These are phyloP conservation scores for Oxystoma pomonae DNA, from an alignment of 2,888 invertebrate species.

Conservation along the genomic window DNA sequence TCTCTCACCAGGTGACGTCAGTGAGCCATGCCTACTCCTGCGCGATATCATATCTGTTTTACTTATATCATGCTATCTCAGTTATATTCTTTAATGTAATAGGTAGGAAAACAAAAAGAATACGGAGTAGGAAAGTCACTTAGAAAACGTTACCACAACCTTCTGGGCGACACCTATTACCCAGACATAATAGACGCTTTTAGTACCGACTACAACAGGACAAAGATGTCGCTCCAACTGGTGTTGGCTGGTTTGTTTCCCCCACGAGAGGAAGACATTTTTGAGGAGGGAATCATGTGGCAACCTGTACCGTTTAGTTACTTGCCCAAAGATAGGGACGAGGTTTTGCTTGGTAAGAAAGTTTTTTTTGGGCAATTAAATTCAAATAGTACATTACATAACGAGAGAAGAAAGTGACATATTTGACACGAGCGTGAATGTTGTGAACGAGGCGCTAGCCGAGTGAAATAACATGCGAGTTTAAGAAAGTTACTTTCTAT, in stretches of 20 bases:
- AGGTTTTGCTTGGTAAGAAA: conserved; percentile 14
- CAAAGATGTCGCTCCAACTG: conserved; percentile 66
- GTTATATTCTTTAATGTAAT: too few species aligned
- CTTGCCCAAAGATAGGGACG: conserved; percentile 42
- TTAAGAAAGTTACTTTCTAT: too few species aligned
- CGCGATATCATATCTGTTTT: too few species aligned
- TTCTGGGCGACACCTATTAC: conserved; percentile 56
- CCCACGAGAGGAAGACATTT: conserved; percentile 53
- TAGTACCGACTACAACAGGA: conserved; percentile 65
- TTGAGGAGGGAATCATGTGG: conserved; percentile 60
- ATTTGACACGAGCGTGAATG: too few species aligned
- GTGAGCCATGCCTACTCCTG: too few species aligned
- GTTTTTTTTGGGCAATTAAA: too few species aligned
- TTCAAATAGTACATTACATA: too few species aligned
- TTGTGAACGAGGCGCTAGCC: too few species aligned
- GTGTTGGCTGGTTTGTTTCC: conserved; percentile 67
- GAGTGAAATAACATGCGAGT: too few species aligned
- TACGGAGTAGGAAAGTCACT: conserved; percentile 60
- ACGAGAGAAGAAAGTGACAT: too few species aligned
- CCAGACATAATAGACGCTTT: conserved; percentile 56
- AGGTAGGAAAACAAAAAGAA: conserved; percentile 36
- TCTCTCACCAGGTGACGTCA: too few species aligned
- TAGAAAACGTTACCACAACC: conserved; percentile 56
- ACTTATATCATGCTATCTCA: too few species aligned
- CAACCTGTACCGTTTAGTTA: conserved; percentile 72